phyloP scores from a whole-genome alignment of 1,140 invertebrate species.

The Lerema accius region DNA sequence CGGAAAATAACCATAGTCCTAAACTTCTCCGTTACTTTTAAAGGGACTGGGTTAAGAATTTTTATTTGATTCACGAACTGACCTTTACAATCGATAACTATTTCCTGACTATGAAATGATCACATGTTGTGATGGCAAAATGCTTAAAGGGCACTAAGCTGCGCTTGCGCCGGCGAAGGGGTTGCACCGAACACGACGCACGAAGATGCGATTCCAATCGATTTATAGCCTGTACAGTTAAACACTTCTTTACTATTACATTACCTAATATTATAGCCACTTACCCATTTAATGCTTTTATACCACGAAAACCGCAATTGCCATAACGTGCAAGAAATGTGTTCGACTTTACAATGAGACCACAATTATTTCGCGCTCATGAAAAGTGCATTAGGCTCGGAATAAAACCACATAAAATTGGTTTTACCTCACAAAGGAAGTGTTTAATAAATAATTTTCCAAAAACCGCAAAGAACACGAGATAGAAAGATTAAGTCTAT shows the following conservation, averaged over 20 bases:
- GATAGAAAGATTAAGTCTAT: not conserved
- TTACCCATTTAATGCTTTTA: slow-evolving; percentile 8
- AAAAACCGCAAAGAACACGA: not conserved
- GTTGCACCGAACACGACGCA: slow-evolving; percentile 55
- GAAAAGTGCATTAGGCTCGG: slow-evolving; percentile 22
- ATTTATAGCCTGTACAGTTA: slow-evolving; percentile 62
- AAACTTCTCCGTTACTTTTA: not conserved
- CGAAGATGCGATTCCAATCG: slow-evolving; percentile 52
- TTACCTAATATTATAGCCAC: slow-evolving; percentile 19
- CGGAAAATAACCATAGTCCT: no score
- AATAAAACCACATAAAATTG: slow-evolving; percentile 19
- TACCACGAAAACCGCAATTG: slow-evolving; percentile 17
- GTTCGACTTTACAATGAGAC: slow-evolving; percentile 18
- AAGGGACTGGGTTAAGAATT: not conserved
- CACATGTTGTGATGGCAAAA: slow-evolving; percentile 44
- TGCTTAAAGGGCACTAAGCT: slow-evolving; percentile 39
- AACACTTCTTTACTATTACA: slow-evolving; percentile 15
- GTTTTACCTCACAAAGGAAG: slow-evolving; percentile 12
- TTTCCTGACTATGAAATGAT: slow-evolving; percentile 43
- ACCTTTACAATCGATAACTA: slow-evolving; percentile 34
- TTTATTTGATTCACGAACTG: slow-evolving; percentile 26
- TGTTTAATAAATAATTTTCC: slow-evolving; percentile 5
- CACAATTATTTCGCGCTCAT: slow-evolving; percentile 23
- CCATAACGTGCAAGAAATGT: slow-evolving; percentile 28
- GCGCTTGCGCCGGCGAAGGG: slow-evolving; percentile 38